phyloP scores from a whole-genome alignment of 1,140 invertebrate species.

The Venturia canescens region DNA sequence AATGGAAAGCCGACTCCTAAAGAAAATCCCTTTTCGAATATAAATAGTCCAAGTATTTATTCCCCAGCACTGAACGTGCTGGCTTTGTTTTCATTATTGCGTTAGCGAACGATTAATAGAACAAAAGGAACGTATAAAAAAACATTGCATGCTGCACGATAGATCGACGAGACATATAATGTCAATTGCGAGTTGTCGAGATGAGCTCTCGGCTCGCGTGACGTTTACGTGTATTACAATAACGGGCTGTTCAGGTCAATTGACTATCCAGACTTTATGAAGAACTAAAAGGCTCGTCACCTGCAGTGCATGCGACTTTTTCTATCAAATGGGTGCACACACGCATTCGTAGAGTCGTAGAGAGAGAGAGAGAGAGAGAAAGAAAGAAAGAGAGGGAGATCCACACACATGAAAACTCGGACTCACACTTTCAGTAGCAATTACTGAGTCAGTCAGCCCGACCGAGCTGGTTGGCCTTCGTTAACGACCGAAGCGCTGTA shows the following conservation, averaged over 20 bases:
- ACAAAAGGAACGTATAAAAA: not conserved
- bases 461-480: slow-evolving; percentile 9
- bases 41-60: too few species aligned
- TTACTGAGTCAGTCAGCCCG: slow-evolving; percentile 16
- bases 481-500: slow-evolving; percentile 50
- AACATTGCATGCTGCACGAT: not conserved
- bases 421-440: not conserved
- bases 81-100: too few species aligned
- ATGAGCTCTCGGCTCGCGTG: slow-evolving; percentile 1
- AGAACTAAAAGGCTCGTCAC: slow-evolving; percentile 21
- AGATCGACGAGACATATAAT: not conserved
- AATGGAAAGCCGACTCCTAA: too few species aligned
- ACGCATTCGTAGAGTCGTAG: not conserved
- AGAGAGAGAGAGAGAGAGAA: too few species aligned
- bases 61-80: too few species aligned
- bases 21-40: too few species aligned
- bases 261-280: not conserved
- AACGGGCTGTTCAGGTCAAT: slow-evolving; percentile 24
- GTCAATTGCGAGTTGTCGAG: slow-evolving; percentile 6
- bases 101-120: too few species aligned
- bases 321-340: not conserved
- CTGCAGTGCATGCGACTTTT: slow-evolving; percentile 8
- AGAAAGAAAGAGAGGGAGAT: too few species aligned
- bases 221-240: slow-evolving; percentile 9
- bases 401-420: not conserved